Evolutionary conservation across 2,888 invertebrate species (phyloP), one percentile per base, ranked within the genome.

Genomic region (Dione vanillae): DNA sequence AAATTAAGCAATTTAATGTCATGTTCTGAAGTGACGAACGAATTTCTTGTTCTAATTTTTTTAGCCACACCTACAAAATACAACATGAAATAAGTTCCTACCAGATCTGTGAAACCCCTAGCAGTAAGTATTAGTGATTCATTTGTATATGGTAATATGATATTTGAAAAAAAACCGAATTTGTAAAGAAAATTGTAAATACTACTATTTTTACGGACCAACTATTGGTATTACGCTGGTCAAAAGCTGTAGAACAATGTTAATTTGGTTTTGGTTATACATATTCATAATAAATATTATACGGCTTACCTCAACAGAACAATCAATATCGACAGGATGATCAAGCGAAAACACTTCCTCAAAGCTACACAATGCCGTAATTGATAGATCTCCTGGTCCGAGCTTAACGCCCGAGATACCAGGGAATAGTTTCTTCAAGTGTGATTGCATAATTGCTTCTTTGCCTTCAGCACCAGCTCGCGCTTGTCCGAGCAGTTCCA

Each of bases 401-500:
- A 98, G 96, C 56, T 95, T 93, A 3, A 99, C 97, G 35, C 95
- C 95, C 70, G 96, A 95, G 69, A 98, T 96, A 0, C 98, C 98
- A 41, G 98, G 98, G 89, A 99, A 99, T 19, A 99, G 93, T 88
- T 99, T 99, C 87, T 98, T 98, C 76, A 99, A 94, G 86, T 99
- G 99, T 0, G 96, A 95, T 87, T 99, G 98, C 85, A 99, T 97
- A 3, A 99, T 96, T 61, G 95, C 95, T 72, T 97, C 97, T 14
- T 90, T 83, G 0, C 92, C 92, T 19, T 88, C 90, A 14, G 92
- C 88, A 9, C 92, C 93, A 79, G 98, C 98, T 0, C 97, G 96
- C 0, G 98, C 96, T 90, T 99, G 98, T 0, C 99, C 99, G 12
- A 99, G 94, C 73, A 99, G 95, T 93, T 99, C 99, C 70, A 99